phyloP scores from a whole-genome alignment of 2,797 vertebrate species.

The Balearica regulorum region DNA sequence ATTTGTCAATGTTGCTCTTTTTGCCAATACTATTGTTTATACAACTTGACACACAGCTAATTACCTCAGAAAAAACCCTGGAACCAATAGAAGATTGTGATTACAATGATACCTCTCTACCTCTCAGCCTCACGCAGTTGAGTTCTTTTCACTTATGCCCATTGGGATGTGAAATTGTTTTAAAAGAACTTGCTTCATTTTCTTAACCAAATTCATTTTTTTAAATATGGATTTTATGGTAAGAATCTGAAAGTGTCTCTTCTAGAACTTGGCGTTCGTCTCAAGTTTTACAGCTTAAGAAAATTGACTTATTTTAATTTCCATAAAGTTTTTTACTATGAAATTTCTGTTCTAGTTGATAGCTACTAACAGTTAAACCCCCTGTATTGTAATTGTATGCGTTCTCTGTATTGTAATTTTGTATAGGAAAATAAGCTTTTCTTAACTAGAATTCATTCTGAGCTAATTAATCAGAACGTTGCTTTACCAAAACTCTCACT shows the following conservation, averaged over 20 bases:
- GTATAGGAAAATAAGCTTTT: slow-evolving; percentile 35
- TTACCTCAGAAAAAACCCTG: slow-evolving; percentile 54
- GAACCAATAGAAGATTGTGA: slow-evolving; percentile 66
- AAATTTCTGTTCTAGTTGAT: slow-evolving; percentile 19
- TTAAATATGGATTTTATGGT: slow-evolving; percentile 10
- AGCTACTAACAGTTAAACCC: background rate
- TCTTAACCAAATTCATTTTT: slow-evolving; percentile 23
- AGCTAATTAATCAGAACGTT: background rate
- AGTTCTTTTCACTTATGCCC: slow-evolving; percentile 17
- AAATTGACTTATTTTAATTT: slow-evolving; percentile 39
- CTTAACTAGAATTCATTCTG: background rate
- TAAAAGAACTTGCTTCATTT: slow-evolving; percentile 18
- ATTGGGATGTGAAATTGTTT: background rate
- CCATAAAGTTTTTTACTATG: background rate
- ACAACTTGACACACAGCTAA: slow-evolving; percentile 38
- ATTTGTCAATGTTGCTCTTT: slow-evolving; percentile 32
- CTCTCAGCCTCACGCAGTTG: slow-evolving; percentile 57
- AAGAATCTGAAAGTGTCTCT: slow-evolving; percentile 3
- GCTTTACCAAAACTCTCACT: slow-evolving; percentile 56
- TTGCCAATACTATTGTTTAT: slow-evolving; percentile 17
- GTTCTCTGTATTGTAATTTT: slow-evolving; percentile 31
- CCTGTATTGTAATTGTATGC: background rate
- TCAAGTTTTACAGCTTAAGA: slow-evolving; percentile 29
- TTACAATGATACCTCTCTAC: slow-evolving; percentile 63
- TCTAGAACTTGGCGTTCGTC: slow-evolving; percentile 10